Conservation (phyloP, 2,797 vertebrate species). For the Perodicticus potto region DNA sequence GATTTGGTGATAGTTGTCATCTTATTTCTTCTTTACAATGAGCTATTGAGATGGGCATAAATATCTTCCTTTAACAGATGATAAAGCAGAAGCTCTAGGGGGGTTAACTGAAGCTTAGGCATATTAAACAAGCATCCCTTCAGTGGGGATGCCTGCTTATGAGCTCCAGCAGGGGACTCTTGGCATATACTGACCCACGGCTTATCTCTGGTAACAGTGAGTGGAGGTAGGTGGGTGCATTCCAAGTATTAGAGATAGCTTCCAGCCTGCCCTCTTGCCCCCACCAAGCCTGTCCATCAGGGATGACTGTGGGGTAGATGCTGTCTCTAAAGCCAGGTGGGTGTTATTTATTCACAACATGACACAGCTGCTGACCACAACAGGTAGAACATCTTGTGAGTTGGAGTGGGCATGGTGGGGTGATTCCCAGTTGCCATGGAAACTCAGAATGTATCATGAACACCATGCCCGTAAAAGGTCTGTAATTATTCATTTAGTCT, state of each 20-base stretch:
- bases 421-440: slow-evolving; percentile 67
- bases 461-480: neutral
- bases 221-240: neutral
- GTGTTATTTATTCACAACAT: slow-evolving; percentile 34
- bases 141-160: neutral
- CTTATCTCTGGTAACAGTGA: slow-evolving; percentile 39
- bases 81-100: slow-evolving; percentile 33
- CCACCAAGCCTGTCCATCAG: neutral
- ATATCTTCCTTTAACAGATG: slow-evolving; percentile 33
- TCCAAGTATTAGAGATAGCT: neutral
- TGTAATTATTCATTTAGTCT: neutral
- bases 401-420: neutral
- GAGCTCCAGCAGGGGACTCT: slow-evolving; percentile 11
- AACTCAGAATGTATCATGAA: slow-evolving; percentile 22
- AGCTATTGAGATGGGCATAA: slow-evolving; percentile 11
- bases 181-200: slow-evolving; percentile 5
- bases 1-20: neutral
- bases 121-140: slow-evolving; percentile 11
- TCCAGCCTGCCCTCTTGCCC: neutral
- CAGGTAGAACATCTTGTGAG: slow-evolving; percentile 60
- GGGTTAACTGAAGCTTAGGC: neutral
- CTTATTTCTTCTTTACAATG: slow-evolving; percentile 51
- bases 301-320: neutral
- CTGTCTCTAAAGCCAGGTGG: neutral
- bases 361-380: slow-evolving; percentile 43